These are phyloP conservation scores for Theristicus caerulescens DNA, from an alignment of 2,113 vertebrate species.

Conservation along the genomic window DNA sequence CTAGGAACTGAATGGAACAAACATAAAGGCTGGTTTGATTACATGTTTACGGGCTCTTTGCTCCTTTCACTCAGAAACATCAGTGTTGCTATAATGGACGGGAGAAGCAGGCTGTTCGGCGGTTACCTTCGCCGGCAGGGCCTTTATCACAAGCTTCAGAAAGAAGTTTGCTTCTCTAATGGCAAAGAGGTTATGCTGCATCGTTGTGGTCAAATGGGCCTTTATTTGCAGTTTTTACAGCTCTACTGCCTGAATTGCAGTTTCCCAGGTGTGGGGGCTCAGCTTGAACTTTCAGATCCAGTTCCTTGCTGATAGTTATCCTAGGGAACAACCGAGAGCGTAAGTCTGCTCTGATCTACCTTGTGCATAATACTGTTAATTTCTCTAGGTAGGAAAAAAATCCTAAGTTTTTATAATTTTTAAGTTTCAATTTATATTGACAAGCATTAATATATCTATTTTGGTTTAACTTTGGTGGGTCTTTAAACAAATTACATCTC, in stretches of 20 bases:
- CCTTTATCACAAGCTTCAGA: not conserved
- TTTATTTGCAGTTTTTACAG: not conserved
- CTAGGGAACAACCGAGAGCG: not conserved
- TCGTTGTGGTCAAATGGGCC: not conserved
- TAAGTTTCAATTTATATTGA: not conserved
- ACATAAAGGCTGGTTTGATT: not conserved
- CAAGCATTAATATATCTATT: not conserved
- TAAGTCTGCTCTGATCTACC: not conserved
- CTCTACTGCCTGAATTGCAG: not conserved
- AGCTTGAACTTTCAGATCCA: not conserved
- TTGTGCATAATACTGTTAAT: not conserved
- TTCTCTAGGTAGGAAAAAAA: not conserved
- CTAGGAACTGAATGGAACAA: not conserved
- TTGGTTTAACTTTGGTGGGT: not conserved
- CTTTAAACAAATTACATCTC: not conserved
- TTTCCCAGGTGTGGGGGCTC: not conserved
- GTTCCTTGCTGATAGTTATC: not conserved
- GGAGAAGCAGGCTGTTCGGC: rapidly evolving
- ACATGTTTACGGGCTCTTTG: not conserved
- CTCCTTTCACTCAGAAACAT: not conserved
- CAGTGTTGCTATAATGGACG: not conserved
- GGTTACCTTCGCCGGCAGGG: not conserved
- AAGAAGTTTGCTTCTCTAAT: not conserved
- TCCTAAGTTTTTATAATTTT: not conserved
- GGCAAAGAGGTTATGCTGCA: not conserved